Conservation (phyloP, 2,113 vertebrate genomes). For the Eubucco bourcierii region DNA sequence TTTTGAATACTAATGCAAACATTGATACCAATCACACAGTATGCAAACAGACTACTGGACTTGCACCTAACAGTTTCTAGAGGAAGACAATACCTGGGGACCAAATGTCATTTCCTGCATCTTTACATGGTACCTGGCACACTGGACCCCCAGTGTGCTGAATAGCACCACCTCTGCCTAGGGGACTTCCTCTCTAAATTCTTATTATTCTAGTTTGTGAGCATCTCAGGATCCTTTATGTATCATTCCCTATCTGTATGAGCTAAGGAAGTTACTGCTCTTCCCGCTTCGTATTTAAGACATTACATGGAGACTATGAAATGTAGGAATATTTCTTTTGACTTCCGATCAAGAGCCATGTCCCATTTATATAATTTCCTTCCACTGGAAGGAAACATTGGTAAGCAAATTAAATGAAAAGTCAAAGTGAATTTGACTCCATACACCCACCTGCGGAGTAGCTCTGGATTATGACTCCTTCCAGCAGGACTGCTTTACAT, state of each 20-base stretch:
- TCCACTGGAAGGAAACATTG: neutral
- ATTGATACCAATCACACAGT: slow-evolving; percentile 61
- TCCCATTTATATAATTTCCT: neutral
- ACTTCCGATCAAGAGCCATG: neutral
- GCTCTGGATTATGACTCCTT: neutral
- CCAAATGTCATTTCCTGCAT: neutral
- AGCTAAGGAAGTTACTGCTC: neutral
- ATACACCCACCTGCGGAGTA: neutral
- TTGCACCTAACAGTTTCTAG: neutral
- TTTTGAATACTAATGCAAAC: slow-evolving; percentile 71
- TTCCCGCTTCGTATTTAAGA: neutral
- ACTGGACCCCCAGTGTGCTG: neutral
- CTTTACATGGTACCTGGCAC: neutral
- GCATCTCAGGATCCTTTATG: neutral
- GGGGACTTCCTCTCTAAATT: neutral
- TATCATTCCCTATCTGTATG: neutral
- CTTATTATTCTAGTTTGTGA: neutral
- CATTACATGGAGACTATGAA: neutral
- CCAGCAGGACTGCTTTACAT: neutral
- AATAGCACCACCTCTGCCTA: neutral
- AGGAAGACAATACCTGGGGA: neutral
- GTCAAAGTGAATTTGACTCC: neutral
- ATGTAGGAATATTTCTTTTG: neutral
- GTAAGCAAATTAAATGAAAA: neutral
- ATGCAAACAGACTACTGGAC: slow-evolving; percentile 55